Evolutionary conservation across 1,140 invertebrate genomes (phyloP).

Genomic region (Tetramorium parvispinum): DNA sequence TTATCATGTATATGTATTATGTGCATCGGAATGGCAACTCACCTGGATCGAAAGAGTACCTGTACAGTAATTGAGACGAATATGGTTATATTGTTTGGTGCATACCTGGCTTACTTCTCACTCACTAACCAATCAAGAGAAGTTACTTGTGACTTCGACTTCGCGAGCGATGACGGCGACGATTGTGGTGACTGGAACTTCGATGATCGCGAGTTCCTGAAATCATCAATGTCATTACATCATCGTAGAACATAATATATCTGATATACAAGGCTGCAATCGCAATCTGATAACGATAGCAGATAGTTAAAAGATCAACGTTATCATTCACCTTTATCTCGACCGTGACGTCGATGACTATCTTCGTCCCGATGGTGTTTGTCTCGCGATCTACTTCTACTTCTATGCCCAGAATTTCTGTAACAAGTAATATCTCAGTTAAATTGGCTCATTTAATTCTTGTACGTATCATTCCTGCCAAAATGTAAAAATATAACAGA

Average conservation of each 20-base stretch:
- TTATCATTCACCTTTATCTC: constrained; percentile 80
- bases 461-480: background rate
- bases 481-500: background rate
- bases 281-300: background rate
- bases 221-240: constrained; percentile 6
- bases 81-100: constrained; percentile 84
- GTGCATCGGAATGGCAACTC: constrained; percentile 85
- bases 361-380: constrained; percentile 83
- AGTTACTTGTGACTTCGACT: constrained; percentile 86
- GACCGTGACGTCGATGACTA: constrained; percentile 80
- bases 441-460: background rate
- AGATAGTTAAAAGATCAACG: background rate
- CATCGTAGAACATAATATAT: background rate
- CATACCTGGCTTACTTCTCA: constrained; percentile 85
- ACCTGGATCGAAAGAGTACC: constrained; percentile 82
- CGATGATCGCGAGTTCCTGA: constrained; percentile 83
- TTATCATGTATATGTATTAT: constrained; percentile 82
- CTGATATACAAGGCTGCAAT: background rate
- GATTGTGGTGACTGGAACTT: constrained; percentile 82
- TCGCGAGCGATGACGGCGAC: constrained; percentile 83
- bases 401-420: constrained; percentile 82
- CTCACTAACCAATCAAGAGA: constrained; percentile 86
- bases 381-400: constrained; percentile 83
- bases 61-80: constrained; percentile 86
- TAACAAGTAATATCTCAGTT: constrained; percentile 11